These are phyloP conservation scores for Tarsius wallacei DNA, from an alignment of 2,797 vertebrate genomes.

Conservation along the genomic window DNA sequence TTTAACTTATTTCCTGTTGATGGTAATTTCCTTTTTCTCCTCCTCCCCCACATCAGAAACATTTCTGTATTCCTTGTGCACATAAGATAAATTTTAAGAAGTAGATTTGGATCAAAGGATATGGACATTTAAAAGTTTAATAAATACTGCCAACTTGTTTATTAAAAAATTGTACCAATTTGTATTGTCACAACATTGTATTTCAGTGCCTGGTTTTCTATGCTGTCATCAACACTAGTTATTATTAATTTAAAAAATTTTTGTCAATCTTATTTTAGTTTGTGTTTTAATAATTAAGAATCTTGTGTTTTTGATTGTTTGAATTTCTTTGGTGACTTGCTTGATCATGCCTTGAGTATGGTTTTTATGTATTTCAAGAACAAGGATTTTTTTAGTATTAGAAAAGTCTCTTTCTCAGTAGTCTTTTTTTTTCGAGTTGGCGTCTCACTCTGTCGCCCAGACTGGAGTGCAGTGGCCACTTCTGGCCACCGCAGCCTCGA, in stretches of 20 bases:
- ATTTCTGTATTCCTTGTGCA: neutral
- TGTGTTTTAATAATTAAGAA: conserved; percentile 45
- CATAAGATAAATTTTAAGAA: neutral
- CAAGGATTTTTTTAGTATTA: conserved; percentile 6
- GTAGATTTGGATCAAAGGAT: neutral
- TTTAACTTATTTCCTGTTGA: neutral
- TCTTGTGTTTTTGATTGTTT: conserved; percentile 36
- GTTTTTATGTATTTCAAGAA: conserved; percentile 17
- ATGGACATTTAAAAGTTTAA: conserved; percentile 28
- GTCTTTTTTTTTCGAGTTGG: neutral
- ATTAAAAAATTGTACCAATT: neutral
- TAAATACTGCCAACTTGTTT: neutral
- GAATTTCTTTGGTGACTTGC: conserved; percentile 30
- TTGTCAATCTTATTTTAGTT: neutral
- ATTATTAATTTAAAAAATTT: neutral
- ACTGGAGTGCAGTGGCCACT: too few species aligned
- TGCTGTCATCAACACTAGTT: neutral
- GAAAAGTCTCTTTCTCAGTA: neutral
- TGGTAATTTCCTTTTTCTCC: neutral
- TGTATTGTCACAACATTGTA: neutral
- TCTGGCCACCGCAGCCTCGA: too few species aligned
- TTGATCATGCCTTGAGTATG: neutral
- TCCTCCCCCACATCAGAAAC: accelerated
- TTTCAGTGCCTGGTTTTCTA: conserved; percentile 2
- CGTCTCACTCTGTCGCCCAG: neutral